A percentile compares a stretch with the other conserved stretches of the same genome.
Conservation (phyloP, 2,113 vertebrate genomes). For the zebrafish (Danio rerio) region DNA sequence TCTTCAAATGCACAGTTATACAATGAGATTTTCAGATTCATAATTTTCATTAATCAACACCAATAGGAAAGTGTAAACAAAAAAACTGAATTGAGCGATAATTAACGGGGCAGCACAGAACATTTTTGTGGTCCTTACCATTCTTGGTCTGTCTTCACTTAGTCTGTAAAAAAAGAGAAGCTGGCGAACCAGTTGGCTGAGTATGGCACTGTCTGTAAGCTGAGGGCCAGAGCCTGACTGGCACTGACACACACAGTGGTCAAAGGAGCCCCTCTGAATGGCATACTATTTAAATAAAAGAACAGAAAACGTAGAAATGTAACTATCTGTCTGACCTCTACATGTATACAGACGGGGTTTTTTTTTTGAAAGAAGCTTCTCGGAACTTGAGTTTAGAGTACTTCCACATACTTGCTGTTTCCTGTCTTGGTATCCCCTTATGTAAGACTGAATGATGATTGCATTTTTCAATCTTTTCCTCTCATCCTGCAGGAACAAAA, state of each 20-base stretch:
- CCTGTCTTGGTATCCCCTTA: slow-evolving; percentile 92
- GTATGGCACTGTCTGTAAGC: slow-evolving; percentile 73
- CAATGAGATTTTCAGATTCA: neutral
- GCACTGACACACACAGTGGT: slow-evolving; percentile 78
- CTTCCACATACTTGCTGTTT: slow-evolving; percentile 87
- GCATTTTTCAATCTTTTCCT: slow-evolving; percentile 94
- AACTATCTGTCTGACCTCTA: neutral
- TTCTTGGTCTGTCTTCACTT: slow-evolving; percentile 87
- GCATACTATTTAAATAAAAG: slow-evolving; percentile 78
- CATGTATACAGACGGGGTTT: neutral
- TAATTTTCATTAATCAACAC: neutral
- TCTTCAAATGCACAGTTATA: neutral
- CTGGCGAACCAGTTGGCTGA: slow-evolving; percentile 88
- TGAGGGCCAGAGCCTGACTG: slow-evolving; percentile 77
- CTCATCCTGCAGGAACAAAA: slow-evolving; percentile 84
- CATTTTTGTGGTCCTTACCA: slow-evolving; percentile 80
- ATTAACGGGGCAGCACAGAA: neutral
- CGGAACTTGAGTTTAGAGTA: neutral
- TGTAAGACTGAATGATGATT: slow-evolving; percentile 95
- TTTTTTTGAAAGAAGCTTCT: neutral
- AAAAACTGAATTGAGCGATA: neutral
- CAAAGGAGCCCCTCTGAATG: slow-evolving; percentile 89
- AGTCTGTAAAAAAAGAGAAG: slow-evolving; percentile 97
- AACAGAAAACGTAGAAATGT: neutral
- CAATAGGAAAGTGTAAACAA: neutral